Evolutionary conservation across 2,888 invertebrate genomes (phyloP), one percentile per base, ranked within the genome.

Genomic region (Meliscaeva auricollis): DNA sequence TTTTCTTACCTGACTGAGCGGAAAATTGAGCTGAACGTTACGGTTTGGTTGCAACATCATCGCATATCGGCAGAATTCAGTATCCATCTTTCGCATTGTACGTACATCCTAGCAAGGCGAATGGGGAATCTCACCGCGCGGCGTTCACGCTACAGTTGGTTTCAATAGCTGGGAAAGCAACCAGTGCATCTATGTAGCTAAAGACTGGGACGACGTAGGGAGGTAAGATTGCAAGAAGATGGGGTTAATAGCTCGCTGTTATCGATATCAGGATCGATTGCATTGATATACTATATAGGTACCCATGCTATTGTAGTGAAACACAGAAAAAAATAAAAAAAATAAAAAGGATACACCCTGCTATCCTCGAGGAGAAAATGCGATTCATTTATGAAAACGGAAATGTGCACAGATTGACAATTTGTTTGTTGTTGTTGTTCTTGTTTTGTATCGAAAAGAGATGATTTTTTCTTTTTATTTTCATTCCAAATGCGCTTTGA

Each of bases 1-100:
- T 89, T 89, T 88, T 88, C 88, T 88, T 88, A 89, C 89, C 89
- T 89, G 89, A 88, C 88, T 88, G 89, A 88, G 88, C 89, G 87
- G 81, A 85, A 85, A 85, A 85, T 85, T 81, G 85, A 81, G 81
- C 85, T 81, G 38, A 81, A 81, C 85, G 81, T 77, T 69, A 77
- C 81, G 72, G 77, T 81, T 81, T 81, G 41, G 76, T 73, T 73
- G 35, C 26, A 54, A 32, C 11, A 62, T 22, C 17, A 46, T 22
- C 1, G 48, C 20, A 20, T 17, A 8, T 9, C 62, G n/a, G 9
- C 30, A 13, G 2, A n/a, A n/a, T n/a, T n/a, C 56, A 17, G 13
- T 5, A 58, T n/a, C 54, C 80, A 76, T 81, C 68, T 44, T 58
- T 73, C 46, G 62, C 50, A 62, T 62, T 20, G 56, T 64, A 44